Evolutionary conservation across 2,113 vertebrate species (phyloP), one percentile per base, ranked within the genome.

Genomic region (Nyctereutes procyonoides): DNA sequence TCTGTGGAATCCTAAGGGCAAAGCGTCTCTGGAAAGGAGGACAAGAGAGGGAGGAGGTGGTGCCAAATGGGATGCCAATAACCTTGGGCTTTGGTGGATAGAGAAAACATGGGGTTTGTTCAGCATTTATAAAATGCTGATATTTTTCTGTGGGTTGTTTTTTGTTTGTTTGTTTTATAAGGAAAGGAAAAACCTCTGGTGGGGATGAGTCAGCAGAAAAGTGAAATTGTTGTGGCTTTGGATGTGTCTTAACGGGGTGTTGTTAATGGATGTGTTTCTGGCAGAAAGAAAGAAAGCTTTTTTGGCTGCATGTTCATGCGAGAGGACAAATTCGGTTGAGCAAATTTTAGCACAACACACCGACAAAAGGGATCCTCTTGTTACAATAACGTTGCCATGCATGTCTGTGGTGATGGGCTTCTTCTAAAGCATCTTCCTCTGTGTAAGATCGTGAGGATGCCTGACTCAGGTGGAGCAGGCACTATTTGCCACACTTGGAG

Each of bases 241-340:
- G 17, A 15, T 53, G 3, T 88, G 19, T 91, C 43, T 74, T 81
- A 43, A 84, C 28, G 35, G 32, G 35, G 11, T 95, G 13, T 35
- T 86, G 24, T 85, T 60, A 81, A 84, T 69, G n/a, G 65, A 82
- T 93, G n/a, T 13, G 38, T 10, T 84, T 90, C 88, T 22, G 43
- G 58, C 19, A 92, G 94, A 91, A 93, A 96, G 35, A 82, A 96
- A 24, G 30, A 71, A 71, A 71, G 77, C 35, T 86, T 62, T 28
- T 67, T 80, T 83, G 89, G 62, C 19, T 74, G 32, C 60, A 12
- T 67, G 15, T 73, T 43, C 90, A 74, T 19, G 28, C 35, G 74
- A 85, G 74, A 65, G 82, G n/a, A 67, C 56, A 80, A 81, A 96
- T 74, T 28, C 30, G 13, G 5, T 80, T 14, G 20, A 88, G 79